Evolutionary conservation across 1,140 invertebrate species (phyloP).

Genomic region (Danaus melanippus): DNA sequence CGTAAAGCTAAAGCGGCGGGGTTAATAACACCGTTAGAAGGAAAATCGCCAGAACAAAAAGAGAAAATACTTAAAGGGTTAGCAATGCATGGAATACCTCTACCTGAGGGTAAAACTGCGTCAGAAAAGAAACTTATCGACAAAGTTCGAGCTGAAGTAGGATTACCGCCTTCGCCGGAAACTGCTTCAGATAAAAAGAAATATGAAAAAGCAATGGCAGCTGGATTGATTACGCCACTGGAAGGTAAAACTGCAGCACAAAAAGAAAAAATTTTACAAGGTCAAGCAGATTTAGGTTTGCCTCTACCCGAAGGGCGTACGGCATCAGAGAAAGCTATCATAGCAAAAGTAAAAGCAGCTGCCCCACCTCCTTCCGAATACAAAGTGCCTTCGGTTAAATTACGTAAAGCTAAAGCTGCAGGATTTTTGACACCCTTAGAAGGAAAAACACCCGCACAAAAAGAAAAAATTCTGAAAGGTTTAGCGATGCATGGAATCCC

Average conservation of each 20-base stretch:
- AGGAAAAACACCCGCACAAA: slow-evolving; percentile 28
- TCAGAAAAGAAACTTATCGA: slow-evolving; percentile 27
- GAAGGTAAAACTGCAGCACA: slow-evolving; percentile 22
- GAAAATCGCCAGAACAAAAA: slow-evolving; percentile 25
- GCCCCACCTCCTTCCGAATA: not conserved
- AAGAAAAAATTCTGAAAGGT: slow-evolving; percentile 28
- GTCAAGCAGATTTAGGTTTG: slow-evolving; percentile 16
- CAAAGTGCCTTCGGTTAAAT: not conserved
- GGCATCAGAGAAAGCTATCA: slow-evolving; percentile 22
- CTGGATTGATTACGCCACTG: slow-evolving; percentile 20
- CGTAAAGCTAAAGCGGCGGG: slow-evolving; percentile 20
- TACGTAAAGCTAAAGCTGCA: slow-evolving; percentile 18
- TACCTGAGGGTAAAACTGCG: slow-evolving; percentile 23
- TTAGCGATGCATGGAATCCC: slow-evolving; percentile 22
- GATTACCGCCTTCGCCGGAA: slow-evolving; percentile 21
- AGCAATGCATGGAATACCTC: slow-evolving; percentile 21
- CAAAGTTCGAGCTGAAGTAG: slow-evolving; percentile 19
- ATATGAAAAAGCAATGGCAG: slow-evolving; percentile 5
- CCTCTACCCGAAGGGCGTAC: slow-evolving; percentile 21
- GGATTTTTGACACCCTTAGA: slow-evolving; percentile 32
- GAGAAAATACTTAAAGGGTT: slow-evolving; percentile 28
- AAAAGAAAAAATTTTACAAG: slow-evolving; percentile 20
- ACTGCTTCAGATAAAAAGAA: slow-evolving; percentile 12
- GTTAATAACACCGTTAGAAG: slow-evolving; percentile 23
- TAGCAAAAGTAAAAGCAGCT: slow-evolving; percentile 5